A percentile compares a stretch with the other conserved stretches of the same genome.
Evolutionary conservation across 2,888 invertebrate genomes (phyloP).

Genomic region (Sesia bembeciformis): DNA sequence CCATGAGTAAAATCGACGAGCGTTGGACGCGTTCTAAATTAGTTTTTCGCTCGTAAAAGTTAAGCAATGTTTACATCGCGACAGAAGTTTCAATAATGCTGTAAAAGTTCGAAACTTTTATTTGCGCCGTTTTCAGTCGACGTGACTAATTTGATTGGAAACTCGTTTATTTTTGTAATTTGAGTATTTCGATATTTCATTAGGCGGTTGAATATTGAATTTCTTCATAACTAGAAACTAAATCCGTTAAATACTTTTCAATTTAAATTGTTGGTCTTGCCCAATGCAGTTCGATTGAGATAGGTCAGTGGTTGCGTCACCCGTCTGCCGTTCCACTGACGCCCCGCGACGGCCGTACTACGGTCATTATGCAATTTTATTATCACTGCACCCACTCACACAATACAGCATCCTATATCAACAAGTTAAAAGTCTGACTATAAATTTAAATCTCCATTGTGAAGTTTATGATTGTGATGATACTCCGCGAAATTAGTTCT

Average conservation of each 20-base stretch:
- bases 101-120: neutral
- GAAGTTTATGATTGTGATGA: no score
- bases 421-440: no score
- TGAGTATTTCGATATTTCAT: neutral
- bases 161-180: neutral
- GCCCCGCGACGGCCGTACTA: neutral
- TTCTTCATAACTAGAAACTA: neutral
- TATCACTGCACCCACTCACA: neutral
- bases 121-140: neutral
- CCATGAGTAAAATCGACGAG: neutral
- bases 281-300: neutral
- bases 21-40: conserved; percentile 1
- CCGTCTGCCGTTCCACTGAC: neutral
- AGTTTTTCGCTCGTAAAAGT: neutral
- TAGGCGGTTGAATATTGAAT: neutral
- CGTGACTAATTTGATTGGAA: neutral
- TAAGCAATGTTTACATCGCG: neutral
- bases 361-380: neutral
- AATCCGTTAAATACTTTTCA: neutral
- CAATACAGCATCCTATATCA: neutral
- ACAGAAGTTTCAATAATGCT: neutral
- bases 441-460: no score
- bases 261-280: neutral
- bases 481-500: no score
- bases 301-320: neutral